phyloP scores from a whole-genome alignment of 2,888 invertebrate species.

The Parnassius apollo region DNA sequence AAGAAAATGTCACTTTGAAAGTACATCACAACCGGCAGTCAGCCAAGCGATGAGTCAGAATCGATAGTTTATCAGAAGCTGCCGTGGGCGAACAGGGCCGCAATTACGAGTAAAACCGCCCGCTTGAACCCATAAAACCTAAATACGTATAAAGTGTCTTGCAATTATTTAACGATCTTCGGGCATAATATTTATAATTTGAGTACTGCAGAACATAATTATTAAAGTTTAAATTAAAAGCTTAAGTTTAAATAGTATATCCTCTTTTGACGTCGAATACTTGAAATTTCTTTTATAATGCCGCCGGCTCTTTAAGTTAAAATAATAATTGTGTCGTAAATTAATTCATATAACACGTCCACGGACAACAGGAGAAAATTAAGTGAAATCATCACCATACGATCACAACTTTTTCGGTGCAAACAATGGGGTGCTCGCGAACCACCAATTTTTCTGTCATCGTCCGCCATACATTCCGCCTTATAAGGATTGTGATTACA shows the following conservation, averaged over 20 bases:
- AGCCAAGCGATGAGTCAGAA: conserved; percentile 34
- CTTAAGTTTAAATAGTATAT: neutral
- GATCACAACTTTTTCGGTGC: conserved; percentile 47
- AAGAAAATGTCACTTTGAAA: conserved; percentile 30
- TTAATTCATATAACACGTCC: conserved; percentile 20
- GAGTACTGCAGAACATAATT: no score
- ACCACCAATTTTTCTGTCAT: conserved; percentile 63
- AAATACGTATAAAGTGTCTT: conserved; percentile 35
- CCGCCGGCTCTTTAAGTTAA: neutral
- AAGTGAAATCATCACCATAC: conserved; percentile 45
- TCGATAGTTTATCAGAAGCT: conserved; percentile 33
- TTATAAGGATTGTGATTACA: conserved; percentile 57
- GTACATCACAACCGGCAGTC: conserved; percentile 34
- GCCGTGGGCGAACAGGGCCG: conserved; percentile 37
- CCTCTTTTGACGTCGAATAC: conserved; percentile 15
- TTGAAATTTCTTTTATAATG: neutral
- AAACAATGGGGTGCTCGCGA: conserved; percentile 52
- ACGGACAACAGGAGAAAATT: conserved; percentile 42
- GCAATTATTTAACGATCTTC: conserved; percentile 21
- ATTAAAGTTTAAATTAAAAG: no score
- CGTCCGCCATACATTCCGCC: conserved; percentile 43
- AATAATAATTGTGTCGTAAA: neutral
- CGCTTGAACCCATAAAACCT: conserved; percentile 39
- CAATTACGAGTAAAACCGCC: conserved; percentile 34
- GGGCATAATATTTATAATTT: no score